These are phyloP conservation scores for Calyptomena viridis DNA, from an alignment of 2,113 vertebrate species.

Conservation along the genomic window DNA sequence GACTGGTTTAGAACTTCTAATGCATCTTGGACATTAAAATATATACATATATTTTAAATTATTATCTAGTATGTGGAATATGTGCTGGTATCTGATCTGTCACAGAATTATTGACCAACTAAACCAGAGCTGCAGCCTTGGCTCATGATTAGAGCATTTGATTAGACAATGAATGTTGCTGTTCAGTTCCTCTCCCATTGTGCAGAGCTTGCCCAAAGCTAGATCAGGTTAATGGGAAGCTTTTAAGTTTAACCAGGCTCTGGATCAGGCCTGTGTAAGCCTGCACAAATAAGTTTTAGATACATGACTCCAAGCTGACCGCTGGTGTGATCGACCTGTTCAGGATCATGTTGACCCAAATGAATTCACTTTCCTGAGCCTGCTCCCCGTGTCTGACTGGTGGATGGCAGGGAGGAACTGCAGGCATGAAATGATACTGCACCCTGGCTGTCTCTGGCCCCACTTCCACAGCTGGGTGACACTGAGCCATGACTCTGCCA, in stretches of 20 bases:
- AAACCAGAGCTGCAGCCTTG: neutral
- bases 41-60: neutral
- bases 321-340: fast-evolving
- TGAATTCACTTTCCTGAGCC: neutral
- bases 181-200: neutral
- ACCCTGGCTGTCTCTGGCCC: neutral
- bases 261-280: neutral
- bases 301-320: neutral
- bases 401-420: neutral
- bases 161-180: neutral
- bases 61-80: neutral
- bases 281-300: neutral
- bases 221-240: neutral
- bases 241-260: neutral
- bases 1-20: neutral
- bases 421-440: neutral
- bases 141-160: neutral
- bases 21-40: neutral
- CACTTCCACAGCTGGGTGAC: neutral
- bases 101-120: neutral
- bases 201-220: neutral
- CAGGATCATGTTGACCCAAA: neutral
- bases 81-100: neutral
- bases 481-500: fast-evolving
- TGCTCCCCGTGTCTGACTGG: fast-evolving